Conservation (phyloP, 1,140 invertebrate genomes). For the Phortica variegata region DNA sequence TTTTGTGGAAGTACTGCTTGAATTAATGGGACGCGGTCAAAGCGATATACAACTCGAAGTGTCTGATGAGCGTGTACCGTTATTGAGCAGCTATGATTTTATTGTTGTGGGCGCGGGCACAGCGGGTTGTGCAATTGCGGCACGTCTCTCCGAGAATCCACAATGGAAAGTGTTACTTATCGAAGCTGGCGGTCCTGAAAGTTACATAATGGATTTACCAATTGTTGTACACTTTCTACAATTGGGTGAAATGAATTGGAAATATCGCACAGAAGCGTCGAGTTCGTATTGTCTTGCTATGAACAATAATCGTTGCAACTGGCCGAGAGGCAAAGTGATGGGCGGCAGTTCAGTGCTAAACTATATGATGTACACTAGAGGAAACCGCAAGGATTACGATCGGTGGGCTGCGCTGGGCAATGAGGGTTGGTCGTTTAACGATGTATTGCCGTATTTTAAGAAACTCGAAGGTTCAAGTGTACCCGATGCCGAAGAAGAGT, state of each 20-base stretch:
- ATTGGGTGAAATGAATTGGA: conserved; percentile 66
- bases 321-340: conserved; percentile 75
- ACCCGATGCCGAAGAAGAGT: conserved; percentile 57
- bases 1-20: too few species aligned
- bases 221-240: conserved; percentile 66
- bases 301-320: conserved; percentile 65
- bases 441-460: conserved; percentile 77
- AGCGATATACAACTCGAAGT: conserved; percentile 35
- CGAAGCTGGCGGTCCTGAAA: conserved; percentile 67
- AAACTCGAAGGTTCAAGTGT: conserved; percentile 72
- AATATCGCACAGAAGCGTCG: conserved; percentile 66
- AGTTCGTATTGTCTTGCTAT: conserved; percentile 56
- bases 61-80: conserved; percentile 45
- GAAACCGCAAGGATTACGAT: conserved; percentile 75
- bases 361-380: conserved; percentile 88
- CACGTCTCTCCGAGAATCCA: conserved; percentile 64
- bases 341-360: conserved; percentile 86
- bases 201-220: conserved; percentile 69
- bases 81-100: conserved; percentile 62
- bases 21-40: conserved; percentile 42
- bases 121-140: conserved; percentile 70
- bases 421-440: conserved; percentile 76
- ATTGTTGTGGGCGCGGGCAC: conserved; percentile 73
- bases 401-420: conserved; percentile 75
- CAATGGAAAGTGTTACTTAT: conserved; percentile 67